A percentile compares a stretch with the other conserved stretches of the same genome.
These are phyloP conservation scores for Drosophila gunungcola DNA, from an alignment of 1,140 invertebrate species.

Conservation along the genomic window DNA sequence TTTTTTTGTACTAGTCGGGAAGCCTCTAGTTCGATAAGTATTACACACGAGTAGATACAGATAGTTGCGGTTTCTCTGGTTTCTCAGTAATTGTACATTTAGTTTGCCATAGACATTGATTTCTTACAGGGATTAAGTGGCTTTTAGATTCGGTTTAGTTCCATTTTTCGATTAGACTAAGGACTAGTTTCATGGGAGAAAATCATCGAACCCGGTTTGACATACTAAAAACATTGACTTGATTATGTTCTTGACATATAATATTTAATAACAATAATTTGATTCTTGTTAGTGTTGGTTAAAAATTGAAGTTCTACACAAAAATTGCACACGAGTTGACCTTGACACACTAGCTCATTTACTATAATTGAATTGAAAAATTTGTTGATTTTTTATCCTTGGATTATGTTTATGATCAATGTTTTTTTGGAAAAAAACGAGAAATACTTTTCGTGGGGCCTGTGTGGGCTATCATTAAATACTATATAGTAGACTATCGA, in stretches of 20 bases:
- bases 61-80: slow-evolving; percentile 56
- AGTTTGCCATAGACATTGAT: slow-evolving; percentile 62
- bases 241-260: slow-evolving; percentile 71
- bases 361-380: slow-evolving; percentile 22
- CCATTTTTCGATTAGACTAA: slow-evolving; percentile 19
- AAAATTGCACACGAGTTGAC: slow-evolving; percentile 70
- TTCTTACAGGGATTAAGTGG: slow-evolving; percentile 51
- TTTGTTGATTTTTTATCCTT: slow-evolving; percentile 18
- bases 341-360: slow-evolving; percentile 36
- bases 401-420: slow-evolving; percentile 31
- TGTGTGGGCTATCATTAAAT: slow-evolving; percentile 9
- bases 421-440: slow-evolving; percentile 19
- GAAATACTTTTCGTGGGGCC: slow-evolving; percentile 27
- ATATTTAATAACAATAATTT: slow-evolving; percentile 55
- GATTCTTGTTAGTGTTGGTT: slow-evolving; percentile 34
- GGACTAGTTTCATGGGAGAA: slow-evolving; percentile 41
- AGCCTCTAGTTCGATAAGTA: slow-evolving; percentile 77
- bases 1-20: slow-evolving; percentile 77
- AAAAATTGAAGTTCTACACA: slow-evolving; percentile 66
- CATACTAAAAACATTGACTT: slow-evolving; percentile 64
- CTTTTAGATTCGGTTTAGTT: slow-evolving; percentile 39
- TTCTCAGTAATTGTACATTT: slow-evolving; percentile 47
- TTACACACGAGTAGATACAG: slow-evolving; percentile 61
- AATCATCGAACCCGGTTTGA: slow-evolving; percentile 56
- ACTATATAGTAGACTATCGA: slow-evolving; percentile 18